Base-by-base conservation (phyloP, 2,113 vertebrate genomes). In the Chaetorhynchus papuensis region DNA sequence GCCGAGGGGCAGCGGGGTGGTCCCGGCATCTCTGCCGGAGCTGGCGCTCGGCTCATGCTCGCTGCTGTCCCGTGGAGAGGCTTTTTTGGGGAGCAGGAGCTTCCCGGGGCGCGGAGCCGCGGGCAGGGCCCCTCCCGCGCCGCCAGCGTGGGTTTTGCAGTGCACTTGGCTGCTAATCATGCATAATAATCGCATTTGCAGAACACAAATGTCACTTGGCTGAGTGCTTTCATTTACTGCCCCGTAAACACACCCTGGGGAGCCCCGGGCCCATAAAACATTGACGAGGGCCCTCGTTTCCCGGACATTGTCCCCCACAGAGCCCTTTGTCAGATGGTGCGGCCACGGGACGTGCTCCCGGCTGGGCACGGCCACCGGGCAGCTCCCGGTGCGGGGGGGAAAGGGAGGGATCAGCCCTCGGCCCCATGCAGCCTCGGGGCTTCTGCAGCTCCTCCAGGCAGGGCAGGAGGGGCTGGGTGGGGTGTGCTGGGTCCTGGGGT, bases 171-270 rank as follows among this genome's bases (percentile, higher is more conserved):
- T 95, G 95, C 94, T 97, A 98, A 98, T 97, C 96, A 97, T 95
- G 97, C 97, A 96, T 97, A 95, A 96, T 97, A 97, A 96, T 96
- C 80, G 37, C 96, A 97, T 97, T 97, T 97, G 96, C 96, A 95
- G 92, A 97, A 97, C 96, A 94, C 92, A 96, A 97, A 97, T 96
- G 97, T 96, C 96, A 96, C 94, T 97, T 97, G 96, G 94, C 96
- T 97, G 94, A 97, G 93, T 91, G 96, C 94, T 97, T 96, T 97
- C 95, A 96, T 97, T 96, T 96, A 97, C 96, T 97, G 96, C 93
- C 96, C 95, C 22, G 64, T 97, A 97, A 97, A 97, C 96, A 96
- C 60, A 42, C 96, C 95, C 94, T 64, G 64, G 96, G 94, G 96
- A 97, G 83, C 87, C 37, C 68, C 65, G 83, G 71, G 92, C 81